phyloP scores from a whole-genome alignment of 2,888 invertebrate genomes.

The Harpagoxenus sublaevis region DNA sequence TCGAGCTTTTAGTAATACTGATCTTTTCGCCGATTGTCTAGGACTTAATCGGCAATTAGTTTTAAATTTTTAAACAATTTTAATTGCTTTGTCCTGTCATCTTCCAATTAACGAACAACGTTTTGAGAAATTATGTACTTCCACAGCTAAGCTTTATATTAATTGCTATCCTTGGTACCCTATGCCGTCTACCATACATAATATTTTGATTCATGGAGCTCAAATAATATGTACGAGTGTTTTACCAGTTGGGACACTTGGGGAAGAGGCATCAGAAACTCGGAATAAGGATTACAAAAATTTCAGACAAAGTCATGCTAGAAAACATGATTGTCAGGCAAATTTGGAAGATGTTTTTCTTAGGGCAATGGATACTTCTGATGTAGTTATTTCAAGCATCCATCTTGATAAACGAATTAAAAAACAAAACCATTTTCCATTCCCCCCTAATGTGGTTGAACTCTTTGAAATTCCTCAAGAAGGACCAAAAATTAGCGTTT shows the following conservation, averaged over 20 bases:
- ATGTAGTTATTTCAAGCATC: too few relatives aligned
- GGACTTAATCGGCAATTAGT: not conserved
- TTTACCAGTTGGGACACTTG: conserved; percentile 31
- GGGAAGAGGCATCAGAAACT: too few relatives aligned
- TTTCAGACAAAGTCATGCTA: conserved; percentile 48
- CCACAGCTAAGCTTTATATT: conserved; percentile 52
- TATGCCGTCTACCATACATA: conserved; percentile 55
- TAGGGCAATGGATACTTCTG: conserved; percentile 1
- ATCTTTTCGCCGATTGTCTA: not conserved
- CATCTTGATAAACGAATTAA: too few relatives aligned
- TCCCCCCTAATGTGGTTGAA: too few relatives aligned
- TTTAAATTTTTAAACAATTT: not conserved
- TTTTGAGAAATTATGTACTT: conserved; percentile 3
- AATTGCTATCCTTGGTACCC: conserved; percentile 47
- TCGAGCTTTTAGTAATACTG: not conserved
- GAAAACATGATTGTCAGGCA: conserved; percentile 25
- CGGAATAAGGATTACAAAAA: not conserved
- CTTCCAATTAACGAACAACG: not conserved
- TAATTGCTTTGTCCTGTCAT: not conserved
- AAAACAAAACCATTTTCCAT: too few relatives aligned
- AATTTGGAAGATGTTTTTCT: conserved; percentile 12
- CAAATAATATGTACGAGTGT: conserved; percentile 50
- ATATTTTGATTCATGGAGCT: conserved; percentile 54
- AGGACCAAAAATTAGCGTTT: too few relatives aligned
- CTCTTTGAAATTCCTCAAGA: too few relatives aligned